Base-by-base conservation (phyloP, 2,888 invertebrate genomes). In the Clepsis dumicolana region DNA sequence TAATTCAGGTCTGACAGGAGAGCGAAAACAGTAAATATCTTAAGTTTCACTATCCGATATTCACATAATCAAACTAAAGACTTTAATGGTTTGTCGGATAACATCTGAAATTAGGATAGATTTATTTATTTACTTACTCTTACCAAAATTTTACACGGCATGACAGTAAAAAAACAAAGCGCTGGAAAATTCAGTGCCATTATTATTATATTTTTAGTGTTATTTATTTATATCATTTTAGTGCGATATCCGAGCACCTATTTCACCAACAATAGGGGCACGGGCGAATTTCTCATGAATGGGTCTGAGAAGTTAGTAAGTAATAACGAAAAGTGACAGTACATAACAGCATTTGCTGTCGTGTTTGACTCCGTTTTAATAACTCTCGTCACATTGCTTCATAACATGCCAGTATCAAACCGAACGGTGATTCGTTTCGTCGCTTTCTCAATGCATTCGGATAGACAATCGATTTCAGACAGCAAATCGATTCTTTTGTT, bases 401-500 rank as follows among this genome's bases (percentile, higher is more conserved):
- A 8, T 60, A 29, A 18, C 41, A 27, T 60, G 50, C 61, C 48
- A 32, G 44, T 44, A 32, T 56, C 54, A 16, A 54, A 41, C 32
- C 14, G 10, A 64, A 64, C 54, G 10, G 44, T 41, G 32, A 64
- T 56, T 56, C 16, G 32, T 64, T 63, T 56, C 29, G 44, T 18
- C 64, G 44, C 48, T 64, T 64, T 57, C 64, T 38, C 64, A 57
- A 64, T 57, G 14, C 35, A 24, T 64, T 59, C 21, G 25, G 41
- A 2, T n/a, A 65, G 52, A 59, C 65, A 65, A 65, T 65, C 52
- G 65, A 59, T 59, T 52, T 48, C 41, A 50, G 52, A 41, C 59
- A 59, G 35, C 52, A 29, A 64, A 65, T 65, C 65, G 65, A 60
- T 65, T 65, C 65, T 65, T 65, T 65, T 65, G 65, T 65, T 65